phyloP scores from a whole-genome alignment of 1,140 invertebrate species.

The Parasteatoda tepidariorum region DNA sequence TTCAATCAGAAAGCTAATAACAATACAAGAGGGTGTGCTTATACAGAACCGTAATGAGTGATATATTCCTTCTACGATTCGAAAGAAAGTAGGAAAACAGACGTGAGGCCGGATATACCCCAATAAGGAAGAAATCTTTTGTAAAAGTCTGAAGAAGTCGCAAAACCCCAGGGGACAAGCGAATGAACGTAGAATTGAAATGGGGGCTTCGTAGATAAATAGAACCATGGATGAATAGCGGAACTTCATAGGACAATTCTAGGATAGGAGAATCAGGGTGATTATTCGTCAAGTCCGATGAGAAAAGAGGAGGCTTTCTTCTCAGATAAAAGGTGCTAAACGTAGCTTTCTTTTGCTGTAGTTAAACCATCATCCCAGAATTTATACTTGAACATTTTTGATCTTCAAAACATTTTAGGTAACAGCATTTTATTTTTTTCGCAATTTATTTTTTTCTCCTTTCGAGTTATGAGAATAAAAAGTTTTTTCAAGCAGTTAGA shows the following conservation, averaged over 20 bases:
- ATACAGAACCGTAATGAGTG: background rate
- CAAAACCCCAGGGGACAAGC: slow-evolving; percentile 4
- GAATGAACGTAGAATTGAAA: slow-evolving; percentile 43
- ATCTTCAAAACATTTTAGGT: too few relatives aligned
- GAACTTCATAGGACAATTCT: slow-evolving; percentile 22
- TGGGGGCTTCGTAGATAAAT: slow-evolving; percentile 35
- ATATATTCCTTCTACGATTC: slow-evolving; percentile 42
- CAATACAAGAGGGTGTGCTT: background rate
- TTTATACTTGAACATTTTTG: too few relatives aligned
- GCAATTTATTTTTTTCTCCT: too few relatives aligned
- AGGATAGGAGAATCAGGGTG: background rate
- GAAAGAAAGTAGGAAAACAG: slow-evolving; percentile 22
- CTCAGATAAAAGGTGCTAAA: background rate
- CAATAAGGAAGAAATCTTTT: slow-evolving; percentile 45
- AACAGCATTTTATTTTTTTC: too few relatives aligned
- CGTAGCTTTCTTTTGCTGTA: background rate
- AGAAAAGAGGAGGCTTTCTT: slow-evolving; percentile 15
- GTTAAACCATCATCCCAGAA: too few relatives aligned
- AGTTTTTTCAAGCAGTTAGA: too few relatives aligned
- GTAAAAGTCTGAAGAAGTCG: slow-evolving; percentile 40
- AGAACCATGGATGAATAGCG: slow-evolving; percentile 22
- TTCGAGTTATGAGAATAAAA: too few relatives aligned
- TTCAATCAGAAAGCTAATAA: background rate
- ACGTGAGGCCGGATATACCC: slow-evolving; percentile 16
- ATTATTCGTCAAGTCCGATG: slow-evolving; percentile 4